Base-by-base conservation (phyloP, 2,888 invertebrate genomes). In the Pandemis heparana region DNA sequence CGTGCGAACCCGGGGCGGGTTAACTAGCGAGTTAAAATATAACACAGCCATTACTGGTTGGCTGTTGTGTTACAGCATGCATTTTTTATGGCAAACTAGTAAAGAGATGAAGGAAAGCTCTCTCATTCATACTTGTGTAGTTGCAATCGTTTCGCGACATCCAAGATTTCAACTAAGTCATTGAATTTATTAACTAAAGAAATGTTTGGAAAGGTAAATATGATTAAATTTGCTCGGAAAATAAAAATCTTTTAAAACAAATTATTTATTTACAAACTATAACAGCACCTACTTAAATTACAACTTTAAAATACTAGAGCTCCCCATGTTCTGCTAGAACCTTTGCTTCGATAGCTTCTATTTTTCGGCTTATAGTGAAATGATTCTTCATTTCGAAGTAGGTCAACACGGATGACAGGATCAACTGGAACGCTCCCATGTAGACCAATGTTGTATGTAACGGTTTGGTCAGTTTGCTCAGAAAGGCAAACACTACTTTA, bases 311-410 rank as follows among this genome's bases (percentile, higher is more conserved):
- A 62, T 6, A 18, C 39, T 69, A 71, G 48, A 61, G 43, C 48
- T 64, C 12, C 38, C 51, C 74, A 23, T 79, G 75, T 59, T 87
- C 84, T 39, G 71, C 81, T 9, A 83, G 46, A 4, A 86, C 3
- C 75, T 83, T 87, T 8, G 83, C 77, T 84, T 95, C 95, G 32
- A 94, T 83, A 75, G 89, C 87, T 43, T 80, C 68, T 9, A 95
- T 79, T 83, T 94, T 92, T 23, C 69, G 76, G 78, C 88, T 88
- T 6, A 95, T 77, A n/a, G 82, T 84, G 12, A 89, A 79, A 66
- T 94, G 85, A 75, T 95, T 95, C 77, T 91, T 91, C 76, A 95
- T 92, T 90, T 97, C 96, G 75, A 92, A 95, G 78, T 96, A 95
- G 0, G 97, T 96, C 0, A 97, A 79, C 43, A 91, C 83, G 56